Evolutionary conservation across 92 coral and sea anemone genomes (phyloP), one percentile per base, ranked within the genome.

Genomic region (Meandrina meandrites): DNA sequence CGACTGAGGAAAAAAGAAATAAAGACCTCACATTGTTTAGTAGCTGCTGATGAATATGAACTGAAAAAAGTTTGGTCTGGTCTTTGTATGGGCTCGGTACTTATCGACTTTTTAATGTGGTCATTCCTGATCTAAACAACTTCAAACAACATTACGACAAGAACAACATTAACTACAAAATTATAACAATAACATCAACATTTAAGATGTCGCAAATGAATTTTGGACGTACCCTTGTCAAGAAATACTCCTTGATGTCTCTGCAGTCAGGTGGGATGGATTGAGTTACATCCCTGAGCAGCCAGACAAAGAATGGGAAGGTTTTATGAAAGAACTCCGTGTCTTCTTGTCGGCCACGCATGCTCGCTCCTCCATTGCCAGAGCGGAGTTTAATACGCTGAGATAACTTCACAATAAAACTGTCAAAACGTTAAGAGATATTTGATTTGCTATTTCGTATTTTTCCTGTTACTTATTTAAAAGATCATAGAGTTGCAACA

Each of bases 341-440:
- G 80, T 84, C 87, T 18, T 77, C 66, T 32, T 18, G 80, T 16
- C 57, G 54, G n/a, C 54, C 21, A 4, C 34, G 60, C 74, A n/a
- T 30, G 47, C 47, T 74, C 60, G 3, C 21, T 36, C n/a, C 62
- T 3, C 74, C 82, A 48, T 85, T 40, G 18, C 48, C 17, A 9
- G 88, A 45, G 22, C 76, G 66, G 27, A 62, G 76, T 7, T 75
- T 80, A 1, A 89, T 85, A 8, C 86, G 86, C 76, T 85, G 81
- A 18, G 92, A 89, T 34, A 89, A 73, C 67, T 84, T 89, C 21
- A 80, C 76, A 32, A 89, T 85, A 80, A 85, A 89, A 30, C 92
- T 89, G 54, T 4, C 21, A 22, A 42, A 2, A 11, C 34, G 81
- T 75, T 57, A 81, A 76, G 82, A 18, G 64, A 60, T 19, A 60